phyloP scores from a whole-genome alignment of 2,888 invertebrate genomes.

The Halocaridina rubra region DNA sequence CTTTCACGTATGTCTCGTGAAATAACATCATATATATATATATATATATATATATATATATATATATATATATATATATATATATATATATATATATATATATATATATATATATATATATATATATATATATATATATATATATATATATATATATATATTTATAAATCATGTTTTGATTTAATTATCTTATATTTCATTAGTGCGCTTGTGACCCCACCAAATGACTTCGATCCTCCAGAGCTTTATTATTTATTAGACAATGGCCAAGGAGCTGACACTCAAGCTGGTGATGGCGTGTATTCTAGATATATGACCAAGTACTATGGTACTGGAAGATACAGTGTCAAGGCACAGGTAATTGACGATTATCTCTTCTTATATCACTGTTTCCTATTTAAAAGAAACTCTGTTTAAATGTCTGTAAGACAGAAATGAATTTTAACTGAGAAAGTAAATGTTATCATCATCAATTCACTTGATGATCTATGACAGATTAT shows the following conservation, averaged over 20 bases:
- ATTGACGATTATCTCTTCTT: too few species aligned
- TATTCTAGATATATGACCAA: constrained; percentile 74
- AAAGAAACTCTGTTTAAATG: too few species aligned
- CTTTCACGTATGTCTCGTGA: too few species aligned
- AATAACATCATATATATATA: neutral
- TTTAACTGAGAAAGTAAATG: too few species aligned
- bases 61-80: neutral
- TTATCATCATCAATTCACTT: too few species aligned
- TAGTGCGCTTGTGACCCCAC: constrained; percentile 42
- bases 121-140: neutral
- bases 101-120: neutral
- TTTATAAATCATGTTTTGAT: neutral
- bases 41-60: neutral
- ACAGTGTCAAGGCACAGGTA: constrained; percentile 53
- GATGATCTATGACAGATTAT: too few species aligned
- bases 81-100: neutral
- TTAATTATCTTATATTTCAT: neutral
- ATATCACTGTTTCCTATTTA: too few species aligned
- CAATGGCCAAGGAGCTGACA: constrained; percentile 69
- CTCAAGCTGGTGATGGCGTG: constrained; percentile 76
- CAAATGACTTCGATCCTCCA: constrained; percentile 3
- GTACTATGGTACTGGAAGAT: constrained; percentile 23
- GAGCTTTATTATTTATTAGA: constrained; percentile 18
- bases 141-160: neutral
- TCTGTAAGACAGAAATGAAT: too few species aligned